Evolutionary conservation across 2,113 vertebrate species (phyloP).

Genomic region (Solenodon paradoxus): DNA sequence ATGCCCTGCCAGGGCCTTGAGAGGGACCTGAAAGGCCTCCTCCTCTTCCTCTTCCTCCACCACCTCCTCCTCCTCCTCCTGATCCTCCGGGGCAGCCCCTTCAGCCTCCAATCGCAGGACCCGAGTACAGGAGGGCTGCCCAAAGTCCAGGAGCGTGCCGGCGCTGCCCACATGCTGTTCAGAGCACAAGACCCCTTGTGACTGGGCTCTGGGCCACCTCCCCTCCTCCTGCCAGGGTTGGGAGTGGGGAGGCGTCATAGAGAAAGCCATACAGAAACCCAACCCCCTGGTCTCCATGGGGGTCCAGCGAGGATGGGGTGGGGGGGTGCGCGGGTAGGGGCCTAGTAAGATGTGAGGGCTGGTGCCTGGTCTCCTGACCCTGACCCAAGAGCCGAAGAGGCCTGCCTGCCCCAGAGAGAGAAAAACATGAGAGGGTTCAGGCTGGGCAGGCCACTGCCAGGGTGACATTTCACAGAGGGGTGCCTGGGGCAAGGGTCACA

Average conservation of each 20-base stretch:
- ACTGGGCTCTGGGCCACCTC: background rate
- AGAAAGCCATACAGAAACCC: background rate
- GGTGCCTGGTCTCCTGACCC: background rate
- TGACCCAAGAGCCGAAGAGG: background rate
- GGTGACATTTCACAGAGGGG: background rate
- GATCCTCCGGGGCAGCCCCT: constrained; percentile 71
- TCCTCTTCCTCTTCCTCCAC: constrained; percentile 61
- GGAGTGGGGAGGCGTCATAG: background rate
- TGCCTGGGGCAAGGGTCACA: background rate
- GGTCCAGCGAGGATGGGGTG: background rate
- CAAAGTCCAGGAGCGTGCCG: constrained; percentile 85
- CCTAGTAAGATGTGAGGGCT: background rate
- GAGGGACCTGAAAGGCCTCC: constrained; percentile 76
- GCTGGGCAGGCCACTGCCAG: background rate
- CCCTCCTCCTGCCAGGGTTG: background rate
- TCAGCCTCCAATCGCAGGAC: constrained; percentile 80
- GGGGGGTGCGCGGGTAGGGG: background rate
- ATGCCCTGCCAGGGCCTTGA: constrained; percentile 80
- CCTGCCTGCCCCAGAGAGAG: background rate
- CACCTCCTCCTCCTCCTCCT: constrained; percentile 77
- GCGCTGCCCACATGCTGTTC: constrained; percentile 92
- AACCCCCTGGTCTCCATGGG: background rate
- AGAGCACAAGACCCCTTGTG: constrained; percentile 56
- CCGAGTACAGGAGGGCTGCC: constrained; percentile 79
- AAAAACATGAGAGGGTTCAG: background rate